phyloP scores from a whole-genome alignment of 2,797 vertebrate genomes.

The Apodemus agrarius region DNA sequence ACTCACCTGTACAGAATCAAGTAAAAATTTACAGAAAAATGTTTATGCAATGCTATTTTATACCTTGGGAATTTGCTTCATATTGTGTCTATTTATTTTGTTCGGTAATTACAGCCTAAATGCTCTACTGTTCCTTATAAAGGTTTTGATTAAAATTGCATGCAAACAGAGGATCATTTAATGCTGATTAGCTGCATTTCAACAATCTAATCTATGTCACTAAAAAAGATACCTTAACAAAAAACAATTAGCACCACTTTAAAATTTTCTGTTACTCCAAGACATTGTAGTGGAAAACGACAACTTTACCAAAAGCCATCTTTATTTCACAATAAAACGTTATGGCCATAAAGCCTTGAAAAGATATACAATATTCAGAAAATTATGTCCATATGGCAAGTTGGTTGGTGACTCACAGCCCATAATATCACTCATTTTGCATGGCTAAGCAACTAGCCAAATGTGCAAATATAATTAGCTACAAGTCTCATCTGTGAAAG shows the following conservation, averaged over 20 bases:
- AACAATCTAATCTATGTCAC: not conserved
- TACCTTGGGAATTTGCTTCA: not conserved
- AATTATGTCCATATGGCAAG: constrained; percentile 72
- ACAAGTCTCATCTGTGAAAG: constrained; percentile 41
- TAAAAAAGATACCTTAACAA: not conserved
- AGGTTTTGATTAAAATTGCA: not conserved
- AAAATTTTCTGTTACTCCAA: not conserved
- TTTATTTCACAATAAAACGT: constrained; percentile 29
- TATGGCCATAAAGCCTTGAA: constrained; percentile 6
- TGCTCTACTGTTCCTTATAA: not conserved
- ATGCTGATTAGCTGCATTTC: not conserved
- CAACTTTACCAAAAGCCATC: not conserved
- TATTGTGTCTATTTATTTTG: not conserved
- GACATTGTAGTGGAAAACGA: not conserved
- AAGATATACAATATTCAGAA: constrained; percentile 56
- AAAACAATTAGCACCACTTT: not conserved
- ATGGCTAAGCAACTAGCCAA: constrained; percentile 67
- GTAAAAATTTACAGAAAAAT: not conserved
- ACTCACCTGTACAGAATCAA: not conserved
- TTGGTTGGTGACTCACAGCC: constrained; percentile 60
- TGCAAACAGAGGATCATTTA: not conserved
- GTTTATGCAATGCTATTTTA: not conserved
- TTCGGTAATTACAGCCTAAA: not conserved
- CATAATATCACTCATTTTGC: constrained; percentile 56
- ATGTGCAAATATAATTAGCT: constrained; percentile 71